Evolutionary conservation across 2,113 vertebrate species (phyloP).

Genomic region (Bolborhynchus lineola): DNA sequence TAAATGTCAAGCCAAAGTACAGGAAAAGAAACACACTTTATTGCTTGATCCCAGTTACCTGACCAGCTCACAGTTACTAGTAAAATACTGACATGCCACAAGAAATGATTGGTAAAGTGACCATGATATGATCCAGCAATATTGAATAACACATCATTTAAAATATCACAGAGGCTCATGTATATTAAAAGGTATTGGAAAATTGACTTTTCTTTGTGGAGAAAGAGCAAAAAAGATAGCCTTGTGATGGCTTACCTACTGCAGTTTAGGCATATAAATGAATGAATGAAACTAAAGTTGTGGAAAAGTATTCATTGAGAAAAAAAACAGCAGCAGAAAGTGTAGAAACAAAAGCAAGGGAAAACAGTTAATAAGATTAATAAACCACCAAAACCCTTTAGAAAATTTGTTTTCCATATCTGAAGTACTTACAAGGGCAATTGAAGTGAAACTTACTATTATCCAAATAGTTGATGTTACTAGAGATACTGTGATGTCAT

Average conservation of each 20-base stretch:
- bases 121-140: neutral
- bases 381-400: neutral
- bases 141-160: neutral
- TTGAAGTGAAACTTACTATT: neutral
- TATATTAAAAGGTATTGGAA: neutral
- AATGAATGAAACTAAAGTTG: neutral
- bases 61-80: neutral
- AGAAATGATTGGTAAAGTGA: neutral
- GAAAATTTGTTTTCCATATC: neutral
- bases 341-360: neutral
- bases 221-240: neutral
- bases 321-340: neutral
- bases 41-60: neutral
- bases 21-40: neutral
- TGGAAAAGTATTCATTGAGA: neutral
- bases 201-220: neutral
- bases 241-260: neutral
- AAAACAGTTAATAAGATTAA: neutral
- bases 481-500: neutral
- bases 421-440: neutral
- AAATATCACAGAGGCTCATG: neutral
- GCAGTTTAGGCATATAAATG: neutral
- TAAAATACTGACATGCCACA: fast-evolving
- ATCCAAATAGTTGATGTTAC: neutral
- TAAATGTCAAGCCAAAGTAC: neutral